Conservation (phyloP, 2,113 vertebrate species). For the Ceyx cyanopectus region DNA sequence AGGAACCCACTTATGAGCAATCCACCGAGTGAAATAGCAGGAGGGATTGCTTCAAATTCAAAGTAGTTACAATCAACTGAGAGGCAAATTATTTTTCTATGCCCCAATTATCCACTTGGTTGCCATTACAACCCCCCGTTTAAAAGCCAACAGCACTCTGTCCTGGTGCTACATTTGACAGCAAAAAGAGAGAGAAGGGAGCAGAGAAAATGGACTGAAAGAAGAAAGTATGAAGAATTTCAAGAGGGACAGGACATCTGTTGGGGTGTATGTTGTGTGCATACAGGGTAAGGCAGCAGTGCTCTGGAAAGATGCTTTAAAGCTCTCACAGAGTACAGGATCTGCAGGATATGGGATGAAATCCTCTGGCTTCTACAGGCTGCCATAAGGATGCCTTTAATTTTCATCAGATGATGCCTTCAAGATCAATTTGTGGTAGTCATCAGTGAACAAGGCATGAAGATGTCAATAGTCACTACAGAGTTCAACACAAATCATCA, state of each 20-base stretch:
- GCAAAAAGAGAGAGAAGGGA: neutral
- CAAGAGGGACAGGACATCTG: neutral
- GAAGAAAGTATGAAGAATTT: neutral
- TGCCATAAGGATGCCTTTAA: neutral
- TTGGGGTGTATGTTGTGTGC: neutral
- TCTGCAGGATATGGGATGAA: neutral
- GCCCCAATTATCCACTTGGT: conserved; percentile 45
- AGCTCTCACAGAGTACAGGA: neutral
- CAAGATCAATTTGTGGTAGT: neutral
- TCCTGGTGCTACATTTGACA: neutral
- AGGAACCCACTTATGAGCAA: conserved; percentile 2
- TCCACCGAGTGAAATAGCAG: neutral
- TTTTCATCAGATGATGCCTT: neutral
- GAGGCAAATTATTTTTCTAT: neutral
- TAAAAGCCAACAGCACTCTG: neutral
- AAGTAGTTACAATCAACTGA: conserved; percentile 42
- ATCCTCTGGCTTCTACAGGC: neutral
- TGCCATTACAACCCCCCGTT: neutral
- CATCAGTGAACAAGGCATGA: neutral
- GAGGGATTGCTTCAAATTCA: conserved; percentile 20
- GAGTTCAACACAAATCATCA: neutral
- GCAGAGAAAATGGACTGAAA: neutral
- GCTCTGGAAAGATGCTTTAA: neutral
- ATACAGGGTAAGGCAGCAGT: neutral
- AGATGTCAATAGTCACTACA: neutral